Evolutionary conservation across 2,888 invertebrate species (phyloP).

Genomic region (Formica aserva): DNA sequence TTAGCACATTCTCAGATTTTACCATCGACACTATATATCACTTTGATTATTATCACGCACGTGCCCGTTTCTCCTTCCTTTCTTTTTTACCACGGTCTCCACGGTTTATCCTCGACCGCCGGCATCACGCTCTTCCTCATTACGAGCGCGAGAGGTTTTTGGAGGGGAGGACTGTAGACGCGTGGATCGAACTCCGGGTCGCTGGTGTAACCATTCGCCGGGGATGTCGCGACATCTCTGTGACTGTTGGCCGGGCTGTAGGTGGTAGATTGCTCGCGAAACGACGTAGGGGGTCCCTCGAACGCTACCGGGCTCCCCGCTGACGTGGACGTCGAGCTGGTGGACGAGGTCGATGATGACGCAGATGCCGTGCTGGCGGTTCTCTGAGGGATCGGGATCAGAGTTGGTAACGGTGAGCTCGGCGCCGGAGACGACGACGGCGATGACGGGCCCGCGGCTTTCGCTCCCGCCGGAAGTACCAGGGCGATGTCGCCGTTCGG

Average conservation of each 20-base stretch:
- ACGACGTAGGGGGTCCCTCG: conserved; percentile 87
- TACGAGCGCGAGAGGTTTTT: conserved; percentile 91
- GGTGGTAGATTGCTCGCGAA: conserved; percentile 84
- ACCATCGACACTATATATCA: conserved; percentile 51
- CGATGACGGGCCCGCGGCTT: conserved; percentile 85
- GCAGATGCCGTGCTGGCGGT: conserved; percentile 91
- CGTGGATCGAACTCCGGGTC: conserved; percentile 82
- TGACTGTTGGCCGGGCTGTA: conserved; percentile 83
- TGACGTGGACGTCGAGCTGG: conserved; percentile 85
- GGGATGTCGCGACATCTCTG: conserved; percentile 86
- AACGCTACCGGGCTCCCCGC: conserved; percentile 86
- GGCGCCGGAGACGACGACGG: conserved; percentile 85
- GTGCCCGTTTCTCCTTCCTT: not conserved
- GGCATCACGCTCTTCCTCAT: conserved; percentile 88
- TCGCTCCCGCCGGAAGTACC: conserved; percentile 90
- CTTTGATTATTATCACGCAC: conserved; percentile 53
- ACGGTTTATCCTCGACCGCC: conserved; percentile 91
- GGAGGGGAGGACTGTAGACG: conserved; percentile 86
- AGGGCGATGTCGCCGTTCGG: conserved; percentile 94
- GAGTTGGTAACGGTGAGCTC: conserved; percentile 88
- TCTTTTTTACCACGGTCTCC: conserved; percentile 91
- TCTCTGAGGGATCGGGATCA: conserved; percentile 92
- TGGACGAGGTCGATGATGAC: conserved; percentile 87
- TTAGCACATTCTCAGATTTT: conserved; percentile 3
- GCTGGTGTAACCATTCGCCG: conserved; percentile 84